Conservation (phyloP, 2,113 vertebrate genomes). For the Serilophus lunatus region DNA sequence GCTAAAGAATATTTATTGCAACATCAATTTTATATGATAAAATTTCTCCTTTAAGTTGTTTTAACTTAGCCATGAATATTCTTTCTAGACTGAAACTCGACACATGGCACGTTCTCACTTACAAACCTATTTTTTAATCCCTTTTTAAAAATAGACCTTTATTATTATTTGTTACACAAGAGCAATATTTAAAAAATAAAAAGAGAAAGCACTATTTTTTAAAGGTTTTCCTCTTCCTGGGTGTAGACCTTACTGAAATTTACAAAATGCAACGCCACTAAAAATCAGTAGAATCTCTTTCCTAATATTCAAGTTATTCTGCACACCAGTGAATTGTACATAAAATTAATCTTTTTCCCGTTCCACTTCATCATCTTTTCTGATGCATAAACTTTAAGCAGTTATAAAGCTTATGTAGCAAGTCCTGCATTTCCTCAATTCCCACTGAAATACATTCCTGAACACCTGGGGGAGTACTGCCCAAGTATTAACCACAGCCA, state of each 20-base stretch:
- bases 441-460: neutral
- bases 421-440: neutral
- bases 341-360: neutral
- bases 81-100: slow-evolving; percentile 3
- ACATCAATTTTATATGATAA: slow-evolving; percentile 20
- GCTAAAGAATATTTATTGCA: slow-evolving; percentile 22
- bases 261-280: neutral
- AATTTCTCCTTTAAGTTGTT: neutral
- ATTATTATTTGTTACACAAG: neutral
- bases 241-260: neutral
- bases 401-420: neutral
- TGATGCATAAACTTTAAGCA: neutral
- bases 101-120: neutral
- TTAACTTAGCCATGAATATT: neutral
- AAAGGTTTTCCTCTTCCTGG: neutral
- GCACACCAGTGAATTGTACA: neutral
- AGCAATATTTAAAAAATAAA: neutral
- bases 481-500: neutral
- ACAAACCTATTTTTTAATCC: slow-evolving; percentile 1
- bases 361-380: neutral
- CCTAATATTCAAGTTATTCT: neutral
- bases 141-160: neutral
- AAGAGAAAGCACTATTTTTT: neutral
- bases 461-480: neutral
- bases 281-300: neutral